Evolutionary conservation across 2,888 invertebrate genomes (phyloP), one percentile per base, ranked within the genome.

Genomic region (Mystacides longicornis): DNA sequence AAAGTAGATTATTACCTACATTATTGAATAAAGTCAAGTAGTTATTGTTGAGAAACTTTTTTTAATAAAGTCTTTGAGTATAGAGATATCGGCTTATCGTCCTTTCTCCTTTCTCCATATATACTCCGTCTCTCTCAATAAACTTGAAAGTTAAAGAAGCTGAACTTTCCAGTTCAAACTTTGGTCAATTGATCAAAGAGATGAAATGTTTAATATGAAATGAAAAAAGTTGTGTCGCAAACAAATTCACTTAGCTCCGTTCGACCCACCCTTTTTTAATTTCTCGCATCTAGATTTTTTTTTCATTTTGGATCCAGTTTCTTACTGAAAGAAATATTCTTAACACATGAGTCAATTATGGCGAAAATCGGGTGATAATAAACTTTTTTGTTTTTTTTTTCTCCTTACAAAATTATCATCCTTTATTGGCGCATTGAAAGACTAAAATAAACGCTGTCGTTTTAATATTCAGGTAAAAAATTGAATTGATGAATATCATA

Each of bases 131-230:
- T 46, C 46, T 5, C 20, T 14, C 19, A 19, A 18, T 46, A 46
- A 46, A 46, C 46, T 46, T 46, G 46, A 46, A 21, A 53, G 21
- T n/a, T 31, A 14, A 27, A 37, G 27, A 45, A 55, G 51, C 51
- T 55, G 18, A 33, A 31, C 46, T 47, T 55, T 51, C 46, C 46
- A 49, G 7, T 37, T n/a, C 37, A 51, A 51, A 55, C 47, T 55
- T 55, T 52, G 51, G 53, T 56, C 59, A 57, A 59, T 56, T 59
- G 59, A 56, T 59, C 59, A 59, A 59, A 59, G 59, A 43, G 51
- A 57, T 37, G 37, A 37, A 37, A 37, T 37, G 46, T 52, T 51
- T 47, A 31, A 51, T 56, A 56, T 56, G 54, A 56, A 59, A 56
- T 59, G 59, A 59, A 59, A 57, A 59, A 56, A 59, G 59, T 59